Evolutionary conservation across 1,140 invertebrate species (phyloP).

Genomic region (Hycleus phaleratus): DNA sequence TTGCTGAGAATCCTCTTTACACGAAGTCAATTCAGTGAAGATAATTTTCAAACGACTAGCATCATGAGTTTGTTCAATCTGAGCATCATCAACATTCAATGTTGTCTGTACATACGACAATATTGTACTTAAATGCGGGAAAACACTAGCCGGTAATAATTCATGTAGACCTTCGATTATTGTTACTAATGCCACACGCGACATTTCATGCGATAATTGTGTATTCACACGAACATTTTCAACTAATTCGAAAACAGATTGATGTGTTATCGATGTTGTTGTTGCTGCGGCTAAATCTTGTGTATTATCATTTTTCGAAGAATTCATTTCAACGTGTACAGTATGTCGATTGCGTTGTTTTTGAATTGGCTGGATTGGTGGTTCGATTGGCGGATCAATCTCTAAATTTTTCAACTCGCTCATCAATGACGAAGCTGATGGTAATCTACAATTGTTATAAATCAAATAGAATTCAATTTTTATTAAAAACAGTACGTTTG

Average conservation of each 20-base stretch:
- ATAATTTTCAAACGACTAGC: conserved; percentile 70
- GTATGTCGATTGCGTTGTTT: not conserved
- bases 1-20: conserved; percentile 89
- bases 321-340: conserved; percentile 23
- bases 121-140: conserved; percentile 50
- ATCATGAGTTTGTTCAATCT: conserved; percentile 64
- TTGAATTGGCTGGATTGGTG: conserved; percentile 28
- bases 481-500: too few species aligned
- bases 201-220: conserved; percentile 79
- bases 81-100: conserved; percentile 52
- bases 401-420: conserved; percentile 12
- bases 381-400: conserved; percentile 16
- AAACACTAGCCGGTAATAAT: conserved; percentile 49
- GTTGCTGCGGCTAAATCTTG: conserved; percentile 3
- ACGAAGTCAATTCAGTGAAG: conserved; percentile 72
- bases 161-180: conserved; percentile 61
- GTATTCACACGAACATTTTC: conserved; percentile 74
- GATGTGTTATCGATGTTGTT: conserved; percentile 43
- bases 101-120: conserved; percentile 48
- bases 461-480: too few species aligned
- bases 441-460: not conserved
- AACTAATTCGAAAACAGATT: conserved; percentile 64
- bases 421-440: conserved; percentile 1
- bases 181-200: conserved; percentile 72
- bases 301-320: conserved; percentile 3